Conservation (phyloP, 2,888 invertebrate species). For the Spodoptera littoralis region DNA sequence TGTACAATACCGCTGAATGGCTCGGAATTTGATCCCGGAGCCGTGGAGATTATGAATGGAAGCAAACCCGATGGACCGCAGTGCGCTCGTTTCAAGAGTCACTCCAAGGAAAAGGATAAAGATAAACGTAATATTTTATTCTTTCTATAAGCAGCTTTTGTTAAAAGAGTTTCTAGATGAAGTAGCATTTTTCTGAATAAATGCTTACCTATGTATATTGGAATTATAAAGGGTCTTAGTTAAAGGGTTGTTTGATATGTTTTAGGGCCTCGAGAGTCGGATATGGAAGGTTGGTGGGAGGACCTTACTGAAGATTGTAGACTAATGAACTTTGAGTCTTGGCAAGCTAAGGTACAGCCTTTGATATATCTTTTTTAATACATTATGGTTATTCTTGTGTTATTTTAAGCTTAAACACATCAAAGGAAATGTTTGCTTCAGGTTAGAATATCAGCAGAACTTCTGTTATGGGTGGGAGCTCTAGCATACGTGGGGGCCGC, state of each 20-base stretch:
- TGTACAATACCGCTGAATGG: slow-evolving; percentile 71
- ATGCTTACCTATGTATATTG: neutral
- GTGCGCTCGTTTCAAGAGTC: slow-evolving; percentile 82
- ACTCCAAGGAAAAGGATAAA: slow-evolving; percentile 81
- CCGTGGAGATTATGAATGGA: slow-evolving; percentile 79
- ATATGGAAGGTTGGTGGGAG: slow-evolving; percentile 92
- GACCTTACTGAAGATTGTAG: slow-evolving; percentile 92
- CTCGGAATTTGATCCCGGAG: slow-evolving; percentile 71
- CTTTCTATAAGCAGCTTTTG: neutral
- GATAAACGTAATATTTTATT: slow-evolving; percentile 76
- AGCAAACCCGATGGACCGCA: slow-evolving; percentile 70
- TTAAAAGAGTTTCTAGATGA: too few species aligned
- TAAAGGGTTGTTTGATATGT: neutral
- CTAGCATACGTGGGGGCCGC: slow-evolving; percentile 95
- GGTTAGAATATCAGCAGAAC: slow-evolving; percentile 93
- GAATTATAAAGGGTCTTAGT: neutral
- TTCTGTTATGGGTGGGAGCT: slow-evolving; percentile 94
- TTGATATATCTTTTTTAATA: neutral
- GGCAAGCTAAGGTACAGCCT: slow-evolving; percentile 85
- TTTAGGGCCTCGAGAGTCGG: slow-evolving; percentile 76
- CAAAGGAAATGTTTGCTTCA: slow-evolving; percentile 55
- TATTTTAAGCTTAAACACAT: neutral
- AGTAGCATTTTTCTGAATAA: neutral
- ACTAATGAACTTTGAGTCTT: slow-evolving; percentile 90
- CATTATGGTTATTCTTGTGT: too few species aligned